Evolutionary conservation across 2,797 vertebrate species (phyloP).

Genomic region (Falco rusticolus): DNA sequence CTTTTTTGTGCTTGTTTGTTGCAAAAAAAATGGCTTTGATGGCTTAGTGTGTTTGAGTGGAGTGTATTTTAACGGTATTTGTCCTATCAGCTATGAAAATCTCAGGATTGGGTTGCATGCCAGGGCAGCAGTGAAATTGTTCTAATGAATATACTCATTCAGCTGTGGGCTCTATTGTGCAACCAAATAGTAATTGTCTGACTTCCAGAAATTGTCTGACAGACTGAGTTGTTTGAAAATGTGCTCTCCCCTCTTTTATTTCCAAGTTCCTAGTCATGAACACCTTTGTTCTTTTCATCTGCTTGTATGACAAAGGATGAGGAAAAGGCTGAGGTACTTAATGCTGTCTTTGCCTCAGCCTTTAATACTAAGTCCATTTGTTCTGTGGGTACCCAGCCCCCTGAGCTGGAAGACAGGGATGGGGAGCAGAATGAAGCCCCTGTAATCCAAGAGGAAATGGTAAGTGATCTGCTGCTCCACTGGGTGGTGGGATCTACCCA

Average conservation of each 20-base stretch:
- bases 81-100: constrained; percentile 20
- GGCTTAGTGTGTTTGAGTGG: constrained; percentile 13
- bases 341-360: not conserved
- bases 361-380: not conserved
- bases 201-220: constrained; percentile 49
- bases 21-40: not conserved
- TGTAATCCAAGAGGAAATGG: not conserved
- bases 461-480: not conserved
- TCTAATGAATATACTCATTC: constrained; percentile 59
- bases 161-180: constrained; percentile 46
- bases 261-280: constrained; percentile 15
- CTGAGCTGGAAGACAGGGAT: not conserved
- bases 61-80: constrained; percentile 40
- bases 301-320: not conserved
- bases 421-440: not conserved
- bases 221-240: constrained; percentile 34
- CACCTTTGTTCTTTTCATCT: constrained; percentile 7
- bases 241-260: constrained; percentile 10
- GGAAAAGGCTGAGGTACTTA: not conserved
- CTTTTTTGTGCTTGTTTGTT: constrained; percentile 11
- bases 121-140: constrained; percentile 46
- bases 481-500: not conserved
- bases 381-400: not conserved
- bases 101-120: constrained; percentile 32
- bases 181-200: constrained; percentile 56